These are phyloP conservation scores for Ibidorhyncha struthersii DNA, from an alignment of 2,113 vertebrate genomes.

Conservation along the genomic window DNA sequence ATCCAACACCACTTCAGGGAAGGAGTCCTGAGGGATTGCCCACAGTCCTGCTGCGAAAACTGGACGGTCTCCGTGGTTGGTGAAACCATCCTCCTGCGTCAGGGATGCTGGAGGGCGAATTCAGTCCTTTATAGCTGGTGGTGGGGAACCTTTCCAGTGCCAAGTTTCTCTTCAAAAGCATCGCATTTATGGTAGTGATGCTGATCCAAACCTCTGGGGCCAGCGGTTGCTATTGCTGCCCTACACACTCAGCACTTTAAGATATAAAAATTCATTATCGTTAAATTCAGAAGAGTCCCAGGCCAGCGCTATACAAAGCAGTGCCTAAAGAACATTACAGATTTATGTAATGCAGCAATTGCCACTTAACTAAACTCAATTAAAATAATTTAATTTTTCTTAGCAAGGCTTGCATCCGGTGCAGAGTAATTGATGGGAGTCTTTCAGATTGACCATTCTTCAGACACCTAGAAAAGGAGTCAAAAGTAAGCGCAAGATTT, in stretches of 20 bases:
- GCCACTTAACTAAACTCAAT: neutral
- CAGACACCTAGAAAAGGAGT: neutral
- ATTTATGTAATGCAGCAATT: neutral
- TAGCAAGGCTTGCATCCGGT: neutral
- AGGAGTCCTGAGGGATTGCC: neutral
- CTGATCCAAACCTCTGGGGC: neutral
- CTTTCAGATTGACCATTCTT: neutral
- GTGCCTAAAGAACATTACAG: neutral
- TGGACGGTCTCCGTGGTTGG: neutral
- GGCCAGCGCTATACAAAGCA: neutral
- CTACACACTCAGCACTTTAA: neutral
- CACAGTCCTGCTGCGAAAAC: neutral
- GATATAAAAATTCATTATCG: neutral
- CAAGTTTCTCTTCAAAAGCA: neutral
- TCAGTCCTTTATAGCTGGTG: neutral
- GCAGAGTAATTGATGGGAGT: neutral
- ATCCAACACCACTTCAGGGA: fast-evolving
- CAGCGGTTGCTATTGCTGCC: neutral
- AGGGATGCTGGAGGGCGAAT: neutral
- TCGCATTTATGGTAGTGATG: neutral
- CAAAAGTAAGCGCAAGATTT: neutral
- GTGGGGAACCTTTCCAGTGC: neutral
- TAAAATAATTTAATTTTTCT: neutral
- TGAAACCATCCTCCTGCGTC: fast-evolving
- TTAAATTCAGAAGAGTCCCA: neutral